Percentiles rank a stretch among this genome's conserved stretches.
Conservation (phyloP, 2,113 vertebrate genomes). For the Podarcis muralis region DNA sequence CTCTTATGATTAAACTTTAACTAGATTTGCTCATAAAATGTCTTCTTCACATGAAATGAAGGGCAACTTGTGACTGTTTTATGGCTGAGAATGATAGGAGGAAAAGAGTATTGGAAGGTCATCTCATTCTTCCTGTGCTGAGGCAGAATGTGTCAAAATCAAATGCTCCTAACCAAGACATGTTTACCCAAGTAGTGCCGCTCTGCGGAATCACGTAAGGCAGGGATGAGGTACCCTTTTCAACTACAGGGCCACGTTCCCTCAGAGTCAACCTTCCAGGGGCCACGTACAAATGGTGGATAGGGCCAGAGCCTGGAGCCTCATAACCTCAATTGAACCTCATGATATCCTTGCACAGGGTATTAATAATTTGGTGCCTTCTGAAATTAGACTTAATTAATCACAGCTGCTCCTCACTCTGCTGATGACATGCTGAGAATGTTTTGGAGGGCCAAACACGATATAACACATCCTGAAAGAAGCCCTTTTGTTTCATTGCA, state of each 20-base stretch:
- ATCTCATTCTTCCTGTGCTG: neutral
- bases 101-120: neutral
- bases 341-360: no score
- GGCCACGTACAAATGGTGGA: no score
- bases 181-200: neutral
- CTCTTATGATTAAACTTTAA: slow-evolving; percentile 65
- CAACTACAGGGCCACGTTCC: no score
- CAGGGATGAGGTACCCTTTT: no score
- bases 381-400: neutral
- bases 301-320: neutral
- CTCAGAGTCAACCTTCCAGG: no score
- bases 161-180: neutral
- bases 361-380: slow-evolving; percentile 11
- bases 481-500: neutral
- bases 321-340: slow-evolving; percentile 9
- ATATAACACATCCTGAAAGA: neutral
- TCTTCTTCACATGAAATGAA: slow-evolving; percentile 17
- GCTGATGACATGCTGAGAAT: neutral
- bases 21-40: slow-evolving; percentile 45
- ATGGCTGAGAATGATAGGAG: no score
- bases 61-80: neutral
- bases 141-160: neutral
- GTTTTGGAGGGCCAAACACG: neutral
- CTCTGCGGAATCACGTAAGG: neutral
- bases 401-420: slow-evolving; percentile 1